Evolutionary conservation across 2,888 invertebrate species (phyloP).

Genomic region (Agonum fuliginosum): DNA sequence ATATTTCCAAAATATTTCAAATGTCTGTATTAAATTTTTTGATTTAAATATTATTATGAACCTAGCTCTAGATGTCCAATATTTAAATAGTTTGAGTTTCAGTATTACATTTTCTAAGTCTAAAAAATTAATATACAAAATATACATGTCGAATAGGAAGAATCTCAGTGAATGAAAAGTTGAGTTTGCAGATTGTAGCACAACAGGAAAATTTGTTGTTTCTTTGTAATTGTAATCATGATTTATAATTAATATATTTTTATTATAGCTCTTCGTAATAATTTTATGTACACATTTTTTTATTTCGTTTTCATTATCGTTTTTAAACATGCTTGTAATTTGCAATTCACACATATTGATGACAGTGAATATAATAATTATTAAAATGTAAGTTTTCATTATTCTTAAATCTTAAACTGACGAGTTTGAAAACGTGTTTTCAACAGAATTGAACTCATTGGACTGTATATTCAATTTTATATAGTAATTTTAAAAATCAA

Average conservation of each 20-base stretch:
- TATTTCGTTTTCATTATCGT: neutral
- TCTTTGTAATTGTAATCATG: neutral
- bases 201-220: neutral
- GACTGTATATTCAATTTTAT: no score
- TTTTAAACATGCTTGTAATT: neutral
- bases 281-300: neutral
- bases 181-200: neutral
- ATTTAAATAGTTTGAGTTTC: neutral
- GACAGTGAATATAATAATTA: neutral
- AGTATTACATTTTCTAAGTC: neutral
- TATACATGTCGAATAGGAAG: conserved; percentile 17
- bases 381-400: neutral
- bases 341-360: neutral
- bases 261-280: neutral
- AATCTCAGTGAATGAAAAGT: neutral
- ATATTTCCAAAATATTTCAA: conserved; percentile 18
- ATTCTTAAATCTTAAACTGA: neutral
- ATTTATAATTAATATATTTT: neutral
- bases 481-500: no score
- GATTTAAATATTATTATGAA: conserved; percentile 8
- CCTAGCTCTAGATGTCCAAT: conserved; percentile 19
- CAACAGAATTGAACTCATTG: neutral
- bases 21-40: neutral
- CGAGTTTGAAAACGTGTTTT: neutral
- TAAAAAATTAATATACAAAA: conserved; percentile 2